Base-by-base conservation (phyloP, 2,113 vertebrate species). In the Agapornis roseicollis region DNA sequence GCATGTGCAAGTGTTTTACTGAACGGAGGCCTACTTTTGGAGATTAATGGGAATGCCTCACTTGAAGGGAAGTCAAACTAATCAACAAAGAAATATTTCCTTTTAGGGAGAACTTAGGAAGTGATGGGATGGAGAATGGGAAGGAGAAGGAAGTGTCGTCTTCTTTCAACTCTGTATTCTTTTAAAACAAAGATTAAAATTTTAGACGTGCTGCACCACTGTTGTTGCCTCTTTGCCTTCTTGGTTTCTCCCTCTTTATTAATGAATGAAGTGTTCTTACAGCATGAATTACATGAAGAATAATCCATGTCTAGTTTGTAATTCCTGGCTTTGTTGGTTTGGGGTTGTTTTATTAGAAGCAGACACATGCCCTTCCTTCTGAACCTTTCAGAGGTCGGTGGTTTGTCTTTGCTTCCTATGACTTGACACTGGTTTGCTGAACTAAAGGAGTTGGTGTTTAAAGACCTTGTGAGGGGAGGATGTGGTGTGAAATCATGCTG, bases 181-280 rank as follows among this genome's bases (percentile, higher is more conserved):
- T 50, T 19, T 46, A 88, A 87, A 92, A 35, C 44, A 64, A 88
- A 73, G 61, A 97, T 96, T 97, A 95, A 96, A 97, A 53, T 90
- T 93, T 46, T 68, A 91, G 79, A 91, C 6, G 33, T 94, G 79
- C 64, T 92, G 76, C 50, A 70, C n/a, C 81, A 56, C 72, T 88
- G 33, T 24, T 52, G 41, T 91, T 94, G 83, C 66, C 58, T 96
- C 49, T 89, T 94, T 93, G 60, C 79, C 55, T 91, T 42, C 60
- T 87, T 91, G 42, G 17, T 88, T 89, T 81, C 52, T 88, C 74
- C 46, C 23, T 42, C 9, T 49, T 18, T 90, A 58, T 35, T 58
- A 35, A 15, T 35, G 56, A 58, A 58, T 35, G 33, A 24, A 23
- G 33, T 35, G 33, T 95, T 88, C 50, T 94, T 29, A 13, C 13